phyloP scores from a whole-genome alignment of 2,888 invertebrate genomes.

The Phengaris arion region DNA sequence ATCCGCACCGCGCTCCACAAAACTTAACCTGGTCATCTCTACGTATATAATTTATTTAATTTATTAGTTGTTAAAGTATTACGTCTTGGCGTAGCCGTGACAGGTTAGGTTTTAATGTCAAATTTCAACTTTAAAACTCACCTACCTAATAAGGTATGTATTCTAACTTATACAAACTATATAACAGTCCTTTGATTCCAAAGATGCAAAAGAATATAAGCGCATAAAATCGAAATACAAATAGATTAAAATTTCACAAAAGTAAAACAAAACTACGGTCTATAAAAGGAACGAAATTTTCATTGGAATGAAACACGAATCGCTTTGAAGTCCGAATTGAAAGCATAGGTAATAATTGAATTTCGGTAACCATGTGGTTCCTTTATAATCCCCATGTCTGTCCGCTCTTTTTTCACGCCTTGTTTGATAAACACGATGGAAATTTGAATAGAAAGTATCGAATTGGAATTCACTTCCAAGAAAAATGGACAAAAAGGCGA shows the following conservation, averaged over 20 bases:
- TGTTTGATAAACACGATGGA: constrained; percentile 28
- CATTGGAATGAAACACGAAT: constrained; percentile 35
- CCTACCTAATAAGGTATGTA: too few relatives aligned
- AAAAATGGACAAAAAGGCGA: neutral
- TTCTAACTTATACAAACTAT: too few relatives aligned
- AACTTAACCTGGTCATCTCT: too few relatives aligned
- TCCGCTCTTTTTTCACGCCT: constrained; percentile 29
- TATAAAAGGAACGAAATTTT: constrained; percentile 22
- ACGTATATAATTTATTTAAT: too few relatives aligned
- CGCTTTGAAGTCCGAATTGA: constrained; percentile 44
- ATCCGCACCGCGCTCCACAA: too few relatives aligned
- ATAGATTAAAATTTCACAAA: constrained; percentile 19
- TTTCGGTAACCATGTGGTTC: constrained; percentile 43
- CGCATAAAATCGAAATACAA: constrained; percentile 1
- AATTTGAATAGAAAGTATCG: constrained; percentile 19
- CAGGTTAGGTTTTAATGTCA: too few relatives aligned
- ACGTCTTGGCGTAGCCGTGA: neutral
- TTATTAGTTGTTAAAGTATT: neutral
- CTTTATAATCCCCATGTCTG: constrained; percentile 30
- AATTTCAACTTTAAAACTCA: too few relatives aligned
- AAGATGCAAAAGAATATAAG: neutral
- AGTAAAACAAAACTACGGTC: constrained; percentile 19
- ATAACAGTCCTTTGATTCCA: neutral
- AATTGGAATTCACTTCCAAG: neutral
- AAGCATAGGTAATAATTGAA: constrained; percentile 59